phyloP scores from a whole-genome alignment of 2,113 vertebrate genomes.

The Aldabrachelys gigantea region DNA sequence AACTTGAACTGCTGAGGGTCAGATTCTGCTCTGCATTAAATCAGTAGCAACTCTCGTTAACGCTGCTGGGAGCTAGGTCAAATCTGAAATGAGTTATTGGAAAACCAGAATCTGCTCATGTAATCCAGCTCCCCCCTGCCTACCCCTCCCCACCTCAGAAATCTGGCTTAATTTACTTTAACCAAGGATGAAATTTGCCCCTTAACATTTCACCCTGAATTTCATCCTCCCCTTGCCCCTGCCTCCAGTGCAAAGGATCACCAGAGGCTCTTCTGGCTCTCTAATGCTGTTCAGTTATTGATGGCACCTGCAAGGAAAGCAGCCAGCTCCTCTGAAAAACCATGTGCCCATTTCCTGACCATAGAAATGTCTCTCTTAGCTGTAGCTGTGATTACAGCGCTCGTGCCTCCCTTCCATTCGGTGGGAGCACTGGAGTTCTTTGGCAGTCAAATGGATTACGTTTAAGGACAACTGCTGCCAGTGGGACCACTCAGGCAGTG shows the following conservation, averaged over 20 bases:
- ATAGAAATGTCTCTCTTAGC: fast-evolving
- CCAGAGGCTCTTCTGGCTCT: not conserved
- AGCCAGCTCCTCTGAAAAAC: fast-evolving
- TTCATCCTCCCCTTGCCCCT: not conserved
- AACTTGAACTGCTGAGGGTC: not conserved
- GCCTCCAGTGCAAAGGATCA: fast-evolving
- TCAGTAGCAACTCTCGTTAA: not conserved
- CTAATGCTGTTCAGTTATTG: fast-evolving
- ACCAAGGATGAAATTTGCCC: not conserved
- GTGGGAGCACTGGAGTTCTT: not conserved
- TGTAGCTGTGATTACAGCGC: not conserved
- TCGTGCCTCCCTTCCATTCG: not conserved
- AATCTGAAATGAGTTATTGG: fast-evolving
- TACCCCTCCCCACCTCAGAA: not conserved
- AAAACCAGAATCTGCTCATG: not conserved
- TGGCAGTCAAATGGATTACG: not conserved
- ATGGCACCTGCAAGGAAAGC: not conserved
- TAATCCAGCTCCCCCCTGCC: not conserved
- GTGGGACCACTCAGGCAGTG: not conserved
- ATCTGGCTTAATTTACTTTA: fast-evolving
- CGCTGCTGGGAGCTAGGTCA: fast-evolving
- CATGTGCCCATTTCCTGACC: not conserved
- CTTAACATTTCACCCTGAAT: not conserved
- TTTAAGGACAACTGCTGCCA: not conserved
- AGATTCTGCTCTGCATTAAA: too few species aligned